Evolutionary conservation across 2,113 vertebrate genomes (phyloP), one percentile per base, ranked within the genome.

Genomic region (Himantopus leucocephalus): DNA sequence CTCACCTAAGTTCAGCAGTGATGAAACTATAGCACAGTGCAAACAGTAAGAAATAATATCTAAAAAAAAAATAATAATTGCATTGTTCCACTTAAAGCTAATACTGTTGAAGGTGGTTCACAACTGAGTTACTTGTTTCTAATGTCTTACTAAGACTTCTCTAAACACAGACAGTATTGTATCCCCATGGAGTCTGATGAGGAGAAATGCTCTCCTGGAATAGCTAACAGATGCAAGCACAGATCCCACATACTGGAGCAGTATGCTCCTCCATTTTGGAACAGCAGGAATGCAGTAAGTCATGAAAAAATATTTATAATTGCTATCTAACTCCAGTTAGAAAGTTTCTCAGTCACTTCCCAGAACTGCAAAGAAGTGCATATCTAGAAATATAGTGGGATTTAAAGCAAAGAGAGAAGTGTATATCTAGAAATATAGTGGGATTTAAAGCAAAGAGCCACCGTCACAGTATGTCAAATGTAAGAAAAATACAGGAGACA

Each of bases 401-500:
- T 75, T 81, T 83, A 91, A 71, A 77, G 94, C 29, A 88, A 91
- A 79, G 45, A 56, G 37, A 48, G 43, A 43, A 43, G 43, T 43
- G 43, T 35, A 11, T 24, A 27, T 59, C 59, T 76, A 83, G 41
- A 94, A 85, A 73, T n/a, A 64, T 0, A 83, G 67, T 41, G 32
- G 34, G 48, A 90, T 75, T 81, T 83, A 92, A 71, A 77, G 94
- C 29, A 88, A 91, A 82, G 45, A 56, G 37, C 8, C 45, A 85
- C 37, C 14, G 2, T 29, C n/a, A 68, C 4, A 68, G 27, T 22
- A 75, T 79, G 72, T 76, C 90, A 94, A 93, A 88, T 66, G 56
- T 37, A 82, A 91, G 78, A 94, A 97, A 94, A 96, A 96, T 86
- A 95, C 14, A 37, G 70, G 89, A 83, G 73, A 94, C 21, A 93